Evolutionary conservation across 2,797 vertebrate genomes (phyloP).

Genomic region (Parauchenoglanis punctatus): DNA sequence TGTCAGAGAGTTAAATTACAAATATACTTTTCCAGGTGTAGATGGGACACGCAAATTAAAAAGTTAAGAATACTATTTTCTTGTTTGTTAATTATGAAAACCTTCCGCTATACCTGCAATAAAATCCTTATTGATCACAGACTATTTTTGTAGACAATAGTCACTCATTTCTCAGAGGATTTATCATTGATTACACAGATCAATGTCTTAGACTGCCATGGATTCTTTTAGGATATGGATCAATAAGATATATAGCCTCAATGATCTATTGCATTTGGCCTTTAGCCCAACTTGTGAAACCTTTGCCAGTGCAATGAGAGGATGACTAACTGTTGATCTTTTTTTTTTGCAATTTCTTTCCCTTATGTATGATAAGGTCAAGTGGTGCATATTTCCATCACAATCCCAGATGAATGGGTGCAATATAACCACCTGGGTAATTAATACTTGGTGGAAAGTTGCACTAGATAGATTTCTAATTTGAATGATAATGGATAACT

Average conservation of each 20-base stretch:
- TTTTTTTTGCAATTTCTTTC: conserved; percentile 16
- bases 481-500: not conserved
- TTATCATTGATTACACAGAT: conserved; percentile 34
- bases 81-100: conserved; percentile 10
- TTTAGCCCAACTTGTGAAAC: conserved; percentile 42
- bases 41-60: not conserved
- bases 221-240: conserved; percentile 48
- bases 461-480: not conserved
- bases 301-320: conserved; percentile 34
- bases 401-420: conserved; percentile 7
- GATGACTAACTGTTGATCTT: conserved; percentile 44
- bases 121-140: conserved; percentile 54
- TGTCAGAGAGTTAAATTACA: not conserved
- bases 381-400: conserved; percentile 34
- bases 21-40: not conserved
- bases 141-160: conserved; percentile 45
- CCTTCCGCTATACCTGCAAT: conserved; percentile 13
- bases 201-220: conserved; percentile 29
- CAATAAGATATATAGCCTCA: conserved; percentile 51
- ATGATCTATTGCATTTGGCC: conserved; percentile 18
- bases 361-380: conserved; percentile 30
- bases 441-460: not conserved
- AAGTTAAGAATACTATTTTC: not conserved
- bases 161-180: conserved; percentile 46
- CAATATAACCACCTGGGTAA: conserved; percentile 1